Conservation (phyloP, 2,888 invertebrate genomes). For the Cryptophagus acutangulus region DNA sequence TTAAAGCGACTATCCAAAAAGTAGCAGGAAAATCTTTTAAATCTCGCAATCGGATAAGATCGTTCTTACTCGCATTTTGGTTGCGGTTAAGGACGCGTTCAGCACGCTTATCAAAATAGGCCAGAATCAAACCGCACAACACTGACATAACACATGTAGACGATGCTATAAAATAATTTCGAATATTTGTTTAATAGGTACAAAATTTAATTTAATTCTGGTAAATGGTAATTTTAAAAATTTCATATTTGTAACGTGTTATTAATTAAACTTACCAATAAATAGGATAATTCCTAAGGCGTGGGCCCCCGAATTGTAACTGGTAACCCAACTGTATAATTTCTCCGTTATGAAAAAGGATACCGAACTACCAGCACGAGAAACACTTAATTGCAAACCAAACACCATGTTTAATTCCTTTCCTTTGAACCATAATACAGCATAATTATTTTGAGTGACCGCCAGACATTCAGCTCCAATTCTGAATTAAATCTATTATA, state of each 20-base stretch:
- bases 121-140: constrained; percentile 71
- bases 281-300: constrained; percentile 75
- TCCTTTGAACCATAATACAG: constrained; percentile 96
- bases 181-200: too few relatives aligned
- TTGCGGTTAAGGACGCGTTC: constrained; percentile 69
- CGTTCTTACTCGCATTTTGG: constrained; percentile 52
- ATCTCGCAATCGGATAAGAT: constrained; percentile 68
- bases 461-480: constrained; percentile 95
- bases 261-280: constrained; percentile 57
- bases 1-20: constrained; percentile 88
- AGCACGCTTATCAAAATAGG: constrained; percentile 81
- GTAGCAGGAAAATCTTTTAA: constrained; percentile 72
- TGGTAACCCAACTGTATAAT: constrained; percentile 71
- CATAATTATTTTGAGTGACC: constrained; percentile 96
- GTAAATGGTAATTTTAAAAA: too few relatives aligned
- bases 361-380: constrained; percentile 90
- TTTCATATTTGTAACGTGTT: too few relatives aligned
- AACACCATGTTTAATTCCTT: constrained; percentile 98
- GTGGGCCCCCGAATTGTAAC: constrained; percentile 62
- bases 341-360: constrained; percentile 92
- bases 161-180: constrained; percentile 66
- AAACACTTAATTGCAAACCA: constrained; percentile 91
- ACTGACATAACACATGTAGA: constrained; percentile 81
- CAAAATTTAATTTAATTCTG: too few relatives aligned
- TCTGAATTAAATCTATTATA: constrained; percentile 48